phyloP scores from a whole-genome alignment of 2,888 invertebrate species.

The Adelognathus sp. region DNA sequence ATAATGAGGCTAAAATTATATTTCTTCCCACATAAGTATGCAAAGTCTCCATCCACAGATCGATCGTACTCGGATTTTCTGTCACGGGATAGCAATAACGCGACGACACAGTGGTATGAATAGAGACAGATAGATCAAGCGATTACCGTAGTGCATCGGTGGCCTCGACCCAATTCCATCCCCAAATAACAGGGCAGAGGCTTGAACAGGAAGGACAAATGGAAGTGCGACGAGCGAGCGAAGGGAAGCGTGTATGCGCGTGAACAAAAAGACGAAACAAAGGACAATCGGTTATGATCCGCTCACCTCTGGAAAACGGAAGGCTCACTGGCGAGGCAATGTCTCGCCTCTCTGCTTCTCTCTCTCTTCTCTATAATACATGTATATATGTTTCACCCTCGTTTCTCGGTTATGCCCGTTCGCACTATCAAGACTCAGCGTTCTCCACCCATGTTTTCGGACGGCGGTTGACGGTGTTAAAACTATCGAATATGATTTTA shows the following conservation, averaged over 20 bases:
- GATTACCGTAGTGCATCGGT: neutral
- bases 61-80: neutral
- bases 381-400: neutral
- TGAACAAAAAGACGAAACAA: slow-evolving; percentile 69
- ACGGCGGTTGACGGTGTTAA: slow-evolving; percentile 8
- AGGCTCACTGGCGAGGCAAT: slow-evolving; percentile 32
- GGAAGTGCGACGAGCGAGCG: slow-evolving; percentile 27
- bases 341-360: slow-evolving; percentile 40
- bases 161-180: slow-evolving; percentile 55
- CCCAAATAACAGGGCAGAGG: slow-evolving; percentile 56
- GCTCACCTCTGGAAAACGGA: slow-evolving; percentile 52
- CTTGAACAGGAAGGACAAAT: slow-evolving; percentile 24
- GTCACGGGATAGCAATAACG: too few relatives aligned
- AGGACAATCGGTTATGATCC: slow-evolving; percentile 73
- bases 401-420: slow-evolving; percentile 22
- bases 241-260: slow-evolving; percentile 51
- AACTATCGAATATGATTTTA: slow-evolving; percentile 58
- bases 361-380: neutral
- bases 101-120: slow-evolving; percentile 1
- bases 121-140: slow-evolving; percentile 17
- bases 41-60: too few relatives aligned
- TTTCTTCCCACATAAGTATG: too few relatives aligned
- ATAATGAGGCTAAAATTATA: too few relatives aligned
- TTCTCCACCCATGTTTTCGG: neutral
- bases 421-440: slow-evolving; percentile 3